These are phyloP conservation scores for Erythrolamprus reginae DNA, from an alignment of 2,113 vertebrate genomes.

Conservation along the genomic window DNA sequence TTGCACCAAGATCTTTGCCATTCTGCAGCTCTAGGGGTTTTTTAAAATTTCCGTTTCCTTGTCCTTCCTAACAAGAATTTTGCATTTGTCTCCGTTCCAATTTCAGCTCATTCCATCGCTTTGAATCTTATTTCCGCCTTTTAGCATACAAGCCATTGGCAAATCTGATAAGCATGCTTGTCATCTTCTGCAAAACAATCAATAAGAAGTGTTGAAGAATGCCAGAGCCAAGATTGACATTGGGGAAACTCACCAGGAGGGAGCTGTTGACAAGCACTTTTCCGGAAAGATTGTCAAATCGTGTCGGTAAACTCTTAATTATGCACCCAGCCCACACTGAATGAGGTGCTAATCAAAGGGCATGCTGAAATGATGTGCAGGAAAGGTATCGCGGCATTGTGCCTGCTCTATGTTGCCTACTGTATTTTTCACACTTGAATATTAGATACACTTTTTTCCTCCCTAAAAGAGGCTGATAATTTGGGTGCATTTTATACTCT, in stretches of 20 bases:
- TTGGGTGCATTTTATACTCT: no score
- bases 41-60: background rate
- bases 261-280: background rate
- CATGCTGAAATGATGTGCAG: background rate
- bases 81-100: background rate
- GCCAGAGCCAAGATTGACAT: background rate
- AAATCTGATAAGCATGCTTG: background rate
- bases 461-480: no score
- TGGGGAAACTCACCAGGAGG: background rate
- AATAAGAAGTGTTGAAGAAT: background rate
- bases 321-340: background rate
- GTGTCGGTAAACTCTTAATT: background rate
- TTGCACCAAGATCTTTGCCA: background rate
- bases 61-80: background rate
- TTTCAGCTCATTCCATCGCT: background rate
- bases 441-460: no score
- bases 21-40: background rate
- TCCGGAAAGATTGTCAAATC: background rate
- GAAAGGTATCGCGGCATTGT: background rate
- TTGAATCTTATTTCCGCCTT: background rate
- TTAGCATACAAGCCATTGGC: background rate
- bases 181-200: background rate
- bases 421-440: no score
- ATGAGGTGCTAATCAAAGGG: background rate
- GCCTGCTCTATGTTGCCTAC: background rate